phyloP scores from a whole-genome alignment of 64 coral and sea anemone genomes.

The Porites australiensis region DNA sequence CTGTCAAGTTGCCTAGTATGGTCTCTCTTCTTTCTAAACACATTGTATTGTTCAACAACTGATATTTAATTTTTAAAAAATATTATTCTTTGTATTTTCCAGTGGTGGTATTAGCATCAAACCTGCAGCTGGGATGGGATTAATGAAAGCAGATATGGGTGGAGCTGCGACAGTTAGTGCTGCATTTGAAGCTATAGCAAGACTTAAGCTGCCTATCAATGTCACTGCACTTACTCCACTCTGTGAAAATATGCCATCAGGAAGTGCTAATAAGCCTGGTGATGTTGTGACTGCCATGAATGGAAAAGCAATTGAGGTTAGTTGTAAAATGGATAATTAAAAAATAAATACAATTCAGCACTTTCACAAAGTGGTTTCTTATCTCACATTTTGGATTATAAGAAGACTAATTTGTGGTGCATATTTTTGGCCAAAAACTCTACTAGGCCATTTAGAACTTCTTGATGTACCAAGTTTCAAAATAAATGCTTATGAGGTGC shows the following conservation, averaged over 20 bases:
- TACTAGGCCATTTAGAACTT: too few relatives aligned
- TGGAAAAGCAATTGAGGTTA: constrained; percentile 99
- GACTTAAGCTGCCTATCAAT: constrained; percentile 90
- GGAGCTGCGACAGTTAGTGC: constrained; percentile 91
- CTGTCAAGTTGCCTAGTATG: too few relatives aligned
- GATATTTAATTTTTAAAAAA: too few relatives aligned
- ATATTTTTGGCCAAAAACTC: too few relatives aligned
- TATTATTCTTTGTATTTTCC: not conserved
- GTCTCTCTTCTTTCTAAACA: too few relatives aligned
- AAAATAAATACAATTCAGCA: too few relatives aligned
- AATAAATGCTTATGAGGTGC: too few relatives aligned
- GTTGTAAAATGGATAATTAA: not conserved
- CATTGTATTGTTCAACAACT: too few relatives aligned
- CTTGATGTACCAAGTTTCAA: too few relatives aligned
- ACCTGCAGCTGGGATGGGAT: constrained; percentile 78
- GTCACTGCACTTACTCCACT: constrained; percentile 83
- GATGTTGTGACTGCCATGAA: constrained; percentile 96
- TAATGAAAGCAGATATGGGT: constrained; percentile 98
- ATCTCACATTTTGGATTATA: too few relatives aligned
- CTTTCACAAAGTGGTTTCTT: too few relatives aligned
- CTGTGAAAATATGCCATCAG: constrained; percentile 98
- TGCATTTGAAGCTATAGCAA: constrained; percentile 87
- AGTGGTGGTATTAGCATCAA: constrained; percentile 98
- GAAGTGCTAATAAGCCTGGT: constrained; percentile 91
- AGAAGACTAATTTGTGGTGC: too few relatives aligned